These are phyloP conservation scores for Spodoptera litura DNA, from an alignment of 1,140 invertebrate genomes.

Conservation along the genomic window DNA sequence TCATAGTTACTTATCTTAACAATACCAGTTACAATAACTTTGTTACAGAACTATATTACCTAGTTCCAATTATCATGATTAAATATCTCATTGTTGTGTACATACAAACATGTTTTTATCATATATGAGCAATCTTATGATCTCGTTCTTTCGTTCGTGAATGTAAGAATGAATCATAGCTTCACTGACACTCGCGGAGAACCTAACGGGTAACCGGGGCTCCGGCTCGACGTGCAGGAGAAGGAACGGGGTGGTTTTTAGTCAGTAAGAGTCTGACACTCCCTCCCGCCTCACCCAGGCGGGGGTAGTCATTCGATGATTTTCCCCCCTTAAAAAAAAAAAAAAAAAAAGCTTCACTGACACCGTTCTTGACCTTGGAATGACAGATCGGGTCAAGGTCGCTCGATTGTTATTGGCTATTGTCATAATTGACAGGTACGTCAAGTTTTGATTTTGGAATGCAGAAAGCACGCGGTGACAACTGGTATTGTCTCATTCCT, in stretches of 20 bases:
- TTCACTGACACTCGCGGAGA: constrained; percentile 18
- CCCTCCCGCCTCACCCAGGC: no score
- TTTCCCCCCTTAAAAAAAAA: no score
- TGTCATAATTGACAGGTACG: constrained; percentile 62
- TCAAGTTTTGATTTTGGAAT: constrained; percentile 57
- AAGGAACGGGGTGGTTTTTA: no score
- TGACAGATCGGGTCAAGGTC: constrained; percentile 63
- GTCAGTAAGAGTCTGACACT: no score
- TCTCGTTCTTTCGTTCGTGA: constrained; percentile 46
- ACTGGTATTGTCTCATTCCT: constrained; percentile 23
- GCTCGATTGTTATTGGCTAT: constrained; percentile 47
- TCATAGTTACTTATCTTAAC: no score
- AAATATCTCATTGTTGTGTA: constrained; percentile 11
- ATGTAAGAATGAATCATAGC: constrained; percentile 48
- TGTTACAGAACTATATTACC: constrained; percentile 6
- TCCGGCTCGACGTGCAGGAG: no score
- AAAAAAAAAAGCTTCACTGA: constrained; percentile 22
- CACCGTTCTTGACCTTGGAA: constrained; percentile 56
- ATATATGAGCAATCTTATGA: constrained; percentile 8
- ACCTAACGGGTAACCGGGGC: no score
- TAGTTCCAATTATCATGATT: constrained; percentile 26
- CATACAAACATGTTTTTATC: not conserved
- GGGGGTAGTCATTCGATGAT: no score
- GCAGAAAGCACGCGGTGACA: constrained; percentile 39
- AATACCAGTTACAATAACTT: not conserved